phyloP scores from a whole-genome alignment of 2,113 vertebrate species.

The Oplegnathus fasciatus region DNA sequence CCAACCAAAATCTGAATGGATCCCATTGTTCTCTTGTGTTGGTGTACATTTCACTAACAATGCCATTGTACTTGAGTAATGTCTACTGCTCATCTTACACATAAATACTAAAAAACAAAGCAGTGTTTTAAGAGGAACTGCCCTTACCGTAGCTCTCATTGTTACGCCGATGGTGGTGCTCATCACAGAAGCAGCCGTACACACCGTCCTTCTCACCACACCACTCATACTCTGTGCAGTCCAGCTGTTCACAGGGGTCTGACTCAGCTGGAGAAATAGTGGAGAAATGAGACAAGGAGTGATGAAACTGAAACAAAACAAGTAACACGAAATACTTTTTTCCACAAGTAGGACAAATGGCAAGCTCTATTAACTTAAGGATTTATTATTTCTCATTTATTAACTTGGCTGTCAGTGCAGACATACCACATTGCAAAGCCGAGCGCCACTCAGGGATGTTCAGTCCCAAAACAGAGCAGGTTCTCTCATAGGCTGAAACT shows the following conservation, averaged over 20 bases:
- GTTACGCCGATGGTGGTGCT: slow-evolving; percentile 51
- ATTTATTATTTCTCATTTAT: background rate
- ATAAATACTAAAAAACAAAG: no score
- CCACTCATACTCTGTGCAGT: slow-evolving; percentile 78
- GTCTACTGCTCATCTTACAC: no score
- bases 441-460: slow-evolving; percentile 65
- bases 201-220: slow-evolving; percentile 77
- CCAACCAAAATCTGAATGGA: no score
- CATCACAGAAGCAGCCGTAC: slow-evolving; percentile 81
- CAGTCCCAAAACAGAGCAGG: slow-evolving; percentile 52
- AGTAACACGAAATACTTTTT: background rate
- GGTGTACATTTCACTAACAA: no score
- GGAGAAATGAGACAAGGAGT: background rate
- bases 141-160: slow-evolving; percentile 65
- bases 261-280: slow-evolving; percentile 37
- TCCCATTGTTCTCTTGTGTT: no score
- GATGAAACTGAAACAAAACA: background rate
- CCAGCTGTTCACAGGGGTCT: slow-evolving; percentile 72
- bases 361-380: background rate
- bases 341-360: no score
- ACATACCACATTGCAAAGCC: slow-evolving; percentile 68
- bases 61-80: no score
- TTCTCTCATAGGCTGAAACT: slow-evolving; percentile 70
- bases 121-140: background rate
- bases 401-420: background rate